Evolutionary conservation across 1,140 invertebrate species (phyloP), one percentile per base, ranked within the genome.

Genomic region (Cyphomyrmex costatus): DNA sequence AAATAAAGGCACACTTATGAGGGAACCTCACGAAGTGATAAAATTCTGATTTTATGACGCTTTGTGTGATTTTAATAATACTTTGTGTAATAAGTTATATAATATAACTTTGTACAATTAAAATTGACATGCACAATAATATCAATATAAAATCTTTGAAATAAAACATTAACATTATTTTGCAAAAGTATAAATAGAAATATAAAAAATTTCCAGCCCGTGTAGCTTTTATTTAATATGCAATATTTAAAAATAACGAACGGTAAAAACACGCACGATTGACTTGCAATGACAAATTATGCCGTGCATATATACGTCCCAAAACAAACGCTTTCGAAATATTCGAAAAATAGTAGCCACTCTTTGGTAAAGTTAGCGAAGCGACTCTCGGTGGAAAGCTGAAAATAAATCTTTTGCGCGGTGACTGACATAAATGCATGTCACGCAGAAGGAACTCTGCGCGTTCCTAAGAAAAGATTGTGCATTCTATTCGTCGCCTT

Each of bases 361-460:
- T 83, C 53, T 30, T 16, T n/a, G 27, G 36, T 60, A 73, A 83
- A 49, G 68, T 83, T 83, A 56, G 33, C 36, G 68, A 14, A 27
- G 19, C 36, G 36, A 53, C 24, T 83, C 49, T 82, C 53, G 14
- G 36, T 14, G 14, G 24, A 61, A 60, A 83, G 53, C 53, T 83
- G 79, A 83, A 74, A 83, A 83, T 83, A 83, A 83, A 83, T 83
- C 68, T 73, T 82, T 73, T 56, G 19, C 21, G 12, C 27, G 68
- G 79, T 83, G 68, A 83, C 53, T 83, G 79, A 83, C 79, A 74
- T 74, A 83, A 83, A 83, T 83, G 79, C 79, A 74, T 60, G 68
- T 83, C 79, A 83, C 79, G 79, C 68, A 60, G 79, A 83, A 74
- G n/a, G 53, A 83, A 74, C 79, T 83, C 36, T 12, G 14, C 53